Evolutionary conservation across 2,888 invertebrate genomes (phyloP), one percentile per base, ranked within the genome.

Genomic region (Muschampia plurimacula): DNA sequence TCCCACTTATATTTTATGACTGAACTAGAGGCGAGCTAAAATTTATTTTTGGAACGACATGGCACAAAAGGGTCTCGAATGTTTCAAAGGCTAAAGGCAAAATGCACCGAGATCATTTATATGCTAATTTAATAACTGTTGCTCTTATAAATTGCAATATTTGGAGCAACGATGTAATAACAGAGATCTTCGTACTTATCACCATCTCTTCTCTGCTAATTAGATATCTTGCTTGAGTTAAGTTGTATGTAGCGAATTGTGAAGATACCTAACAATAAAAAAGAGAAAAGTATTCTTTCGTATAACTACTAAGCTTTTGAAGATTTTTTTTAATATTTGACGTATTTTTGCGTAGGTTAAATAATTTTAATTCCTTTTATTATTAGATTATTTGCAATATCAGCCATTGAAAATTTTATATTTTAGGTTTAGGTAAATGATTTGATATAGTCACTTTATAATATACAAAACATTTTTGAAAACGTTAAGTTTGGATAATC

Each of bases 71-170:
- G 74, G 74, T 55, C 75, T 70, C 85, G 87, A 83, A 87, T 89
- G 87, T 89, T 89, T 87, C 84, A 82, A 84, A 80, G 79, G 83
- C 85, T 82, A 86, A 87, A 87, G 65, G 72, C 86, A 86, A 89
- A 87, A 85, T 82, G 84, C 85, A 86, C 82, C 84, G 84, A 86
- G 87, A 87, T 87, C 81, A 77, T 93, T 90, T 77, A 80, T 83
- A 93, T 93, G 93, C 84, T 84, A 92, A 93, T 93, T 82, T 84
- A 81, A 88, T 86, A 91, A 89, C 89, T 88, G 87, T 89, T 89
- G 84, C 87, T 82, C 81, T 86, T 86, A 85, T 84, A 86, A 83
- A 83, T 83, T 88, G 84, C 86, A 89, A 90, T 88, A 89, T 88
- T 89, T 87, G 82, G 84, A 86, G 82, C 85, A 79, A 85, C 82